Evolutionary conservation across 1,140 invertebrate species (phyloP), one percentile per base, ranked within the genome.

Genomic region (Drosophila equinoxialis): DNA sequence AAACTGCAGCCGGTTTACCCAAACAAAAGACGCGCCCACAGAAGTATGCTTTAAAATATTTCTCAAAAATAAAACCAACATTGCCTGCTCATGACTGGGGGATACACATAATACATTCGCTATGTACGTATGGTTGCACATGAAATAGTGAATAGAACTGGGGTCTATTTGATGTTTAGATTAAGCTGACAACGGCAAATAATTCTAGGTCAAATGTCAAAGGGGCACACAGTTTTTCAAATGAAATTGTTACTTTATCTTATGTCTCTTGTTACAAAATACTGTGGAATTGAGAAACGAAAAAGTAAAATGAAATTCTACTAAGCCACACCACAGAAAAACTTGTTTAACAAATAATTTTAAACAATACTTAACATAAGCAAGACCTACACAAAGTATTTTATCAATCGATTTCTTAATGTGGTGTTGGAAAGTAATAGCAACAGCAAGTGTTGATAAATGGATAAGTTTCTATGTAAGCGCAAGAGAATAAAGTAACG

Each of bases 31-130:
- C 39, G 68, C 62, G 71, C 66, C 81, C 81, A 69, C 77, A 81
- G 77, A 78, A 85, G 81, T 74, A 74, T 64, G 84, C 83, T 86
- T 87, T 79, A 87, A 83, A 77, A 33, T 64, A 59, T 69, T 76
- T 48, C 55, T 62, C 33, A 55, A 68, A 77, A 75, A 68, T 65
- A 71, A 66, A 66, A 62, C 37, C 37, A 39, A 39, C 37, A 71
- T 74, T 39, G 35, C 58, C 54, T 75, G 72, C 73, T 75, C 62
- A 75, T 68, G 73, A 20, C 45, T 51, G 71, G 11, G 65, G 26
- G 11, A 39, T 39, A n/a, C 11, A 13, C 10, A 13, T 11, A 13
- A 48, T 68, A 39, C 26, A 63, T 75, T 68, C 75, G 42, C 30
- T 6, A 6, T 30, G 65, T 75, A 75, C 75, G 68, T 65, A 65